phyloP scores from a whole-genome alignment of 2,888 invertebrate species.

The Drosophila prolongata region DNA sequence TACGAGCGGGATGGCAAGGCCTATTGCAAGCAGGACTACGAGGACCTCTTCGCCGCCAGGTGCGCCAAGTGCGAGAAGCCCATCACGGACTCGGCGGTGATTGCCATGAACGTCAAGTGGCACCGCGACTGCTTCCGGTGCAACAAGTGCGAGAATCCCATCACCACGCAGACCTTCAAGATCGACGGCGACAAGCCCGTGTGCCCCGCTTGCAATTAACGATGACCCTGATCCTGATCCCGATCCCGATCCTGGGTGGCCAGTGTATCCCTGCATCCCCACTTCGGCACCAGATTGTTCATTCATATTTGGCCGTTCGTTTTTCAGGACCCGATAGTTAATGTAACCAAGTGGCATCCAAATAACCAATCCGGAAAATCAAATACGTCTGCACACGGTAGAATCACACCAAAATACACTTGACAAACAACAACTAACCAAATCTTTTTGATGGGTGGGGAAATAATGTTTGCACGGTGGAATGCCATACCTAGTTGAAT shows the following conservation, averaged over 20 bases:
- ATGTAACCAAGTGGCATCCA: neutral
- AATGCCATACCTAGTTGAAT: too few species aligned
- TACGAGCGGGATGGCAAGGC: constrained; percentile 93
- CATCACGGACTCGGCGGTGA: constrained; percentile 92
- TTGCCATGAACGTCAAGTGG: constrained; percentile 96
- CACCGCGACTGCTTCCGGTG: constrained; percentile 97
- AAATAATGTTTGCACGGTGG: too few species aligned
- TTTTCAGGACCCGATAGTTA: neutral
- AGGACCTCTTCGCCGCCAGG: constrained; percentile 93
- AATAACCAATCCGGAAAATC: too few species aligned
- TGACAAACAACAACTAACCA: neutral
- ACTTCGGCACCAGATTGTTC: neutral
- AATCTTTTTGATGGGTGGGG: too few species aligned
- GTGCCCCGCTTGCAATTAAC: constrained; percentile 87
- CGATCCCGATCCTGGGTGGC: too few species aligned
- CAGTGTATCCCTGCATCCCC: neutral
- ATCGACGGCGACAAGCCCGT: constrained; percentile 91
- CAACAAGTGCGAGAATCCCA: constrained; percentile 91
- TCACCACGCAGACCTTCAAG: constrained; percentile 90
- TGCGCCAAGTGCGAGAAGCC: constrained; percentile 93
- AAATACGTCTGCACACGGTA: too few species aligned
- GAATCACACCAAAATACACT: neutral
- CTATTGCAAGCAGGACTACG: constrained; percentile 93
- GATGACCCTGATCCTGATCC: neutral
- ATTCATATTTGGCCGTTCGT: constrained; percentile 4